These are phyloP conservation scores for Eulithis testata DNA, from an alignment of 2,888 invertebrate genomes.

Conservation along the genomic window DNA sequence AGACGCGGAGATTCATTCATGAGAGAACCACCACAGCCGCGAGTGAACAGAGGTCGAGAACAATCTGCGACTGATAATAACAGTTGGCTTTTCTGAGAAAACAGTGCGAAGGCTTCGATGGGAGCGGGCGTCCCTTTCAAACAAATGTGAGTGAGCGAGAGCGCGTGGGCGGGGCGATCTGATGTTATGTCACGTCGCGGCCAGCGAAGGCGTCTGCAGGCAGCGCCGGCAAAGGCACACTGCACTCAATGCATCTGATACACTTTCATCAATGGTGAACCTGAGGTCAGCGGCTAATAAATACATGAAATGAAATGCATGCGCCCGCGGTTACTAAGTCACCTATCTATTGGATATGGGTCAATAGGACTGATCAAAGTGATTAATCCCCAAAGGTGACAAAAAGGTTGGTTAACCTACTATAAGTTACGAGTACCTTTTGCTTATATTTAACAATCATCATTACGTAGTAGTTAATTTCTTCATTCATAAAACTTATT, in stretches of 20 bases:
- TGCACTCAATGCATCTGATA: constrained; percentile 64
- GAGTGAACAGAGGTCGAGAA: constrained; percentile 66
- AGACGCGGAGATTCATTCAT: constrained; percentile 75
- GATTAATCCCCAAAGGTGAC: not conserved
- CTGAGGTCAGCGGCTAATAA: constrained; percentile 59
- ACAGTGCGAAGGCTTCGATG: constrained; percentile 77
- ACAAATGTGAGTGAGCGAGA: constrained; percentile 66
- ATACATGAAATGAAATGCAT: constrained; percentile 45
- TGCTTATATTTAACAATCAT: no score
- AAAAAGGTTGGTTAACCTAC: not conserved
- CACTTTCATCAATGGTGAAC: constrained; percentile 63
- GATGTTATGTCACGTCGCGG: constrained; percentile 73
- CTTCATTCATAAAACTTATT: no score
- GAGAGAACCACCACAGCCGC: constrained; percentile 61
- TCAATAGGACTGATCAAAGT: not conserved
- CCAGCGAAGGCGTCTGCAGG: constrained; percentile 65
- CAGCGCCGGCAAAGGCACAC: constrained; percentile 60
- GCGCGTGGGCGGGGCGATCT: constrained; percentile 74
- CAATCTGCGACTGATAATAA: constrained; percentile 79
- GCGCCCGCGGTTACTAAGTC: constrained; percentile 9
- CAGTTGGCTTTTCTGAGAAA: constrained; percentile 82
- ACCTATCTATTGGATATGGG: not conserved
- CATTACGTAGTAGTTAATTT: no score
- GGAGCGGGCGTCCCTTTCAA: constrained; percentile 69
- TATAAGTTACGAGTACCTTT: no score